Evolutionary conservation across 2,888 invertebrate genomes (phyloP).

Genomic region (Philonicus albiceps): DNA sequence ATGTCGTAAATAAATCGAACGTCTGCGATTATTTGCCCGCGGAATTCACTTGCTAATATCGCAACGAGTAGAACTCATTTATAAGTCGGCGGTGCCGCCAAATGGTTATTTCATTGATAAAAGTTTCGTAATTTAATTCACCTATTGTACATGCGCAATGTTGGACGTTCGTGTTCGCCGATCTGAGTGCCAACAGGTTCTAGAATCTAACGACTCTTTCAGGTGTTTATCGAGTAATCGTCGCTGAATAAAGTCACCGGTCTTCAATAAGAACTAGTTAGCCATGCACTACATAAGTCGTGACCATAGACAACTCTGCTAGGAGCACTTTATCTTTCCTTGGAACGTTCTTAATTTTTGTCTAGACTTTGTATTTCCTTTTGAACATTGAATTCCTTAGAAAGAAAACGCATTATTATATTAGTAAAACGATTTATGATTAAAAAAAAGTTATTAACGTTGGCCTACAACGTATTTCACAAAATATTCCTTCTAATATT

Average conservation of each 20-base stretch:
- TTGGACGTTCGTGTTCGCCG: not conserved
- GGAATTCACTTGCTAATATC: constrained; percentile 3
- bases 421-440: not conserved
- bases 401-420: not conserved
- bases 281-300: not conserved
- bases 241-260: not conserved
- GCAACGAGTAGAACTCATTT: not conserved
- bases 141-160: not conserved
- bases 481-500: too few relatives aligned
- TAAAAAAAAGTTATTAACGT: not conserved
- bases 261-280: constrained; percentile 1
- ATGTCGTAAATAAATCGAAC: not conserved
- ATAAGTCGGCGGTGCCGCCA: not conserved
- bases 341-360: not conserved
- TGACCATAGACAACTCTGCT: not conserved
- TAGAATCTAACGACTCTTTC: not conserved
- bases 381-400: not conserved
- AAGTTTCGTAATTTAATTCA: constrained; percentile 18
- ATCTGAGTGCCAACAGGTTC: not conserved
- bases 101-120: constrained; percentile 15
- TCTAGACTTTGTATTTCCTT: not conserved
- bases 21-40: not conserved
- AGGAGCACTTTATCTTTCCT: not conserved
- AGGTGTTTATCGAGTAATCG: not conserved
- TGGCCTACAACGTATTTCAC: not conserved